Evolutionary conservation across 1,140 invertebrate genomes (phyloP).

Genomic region (Drosophila athabasca): DNA sequence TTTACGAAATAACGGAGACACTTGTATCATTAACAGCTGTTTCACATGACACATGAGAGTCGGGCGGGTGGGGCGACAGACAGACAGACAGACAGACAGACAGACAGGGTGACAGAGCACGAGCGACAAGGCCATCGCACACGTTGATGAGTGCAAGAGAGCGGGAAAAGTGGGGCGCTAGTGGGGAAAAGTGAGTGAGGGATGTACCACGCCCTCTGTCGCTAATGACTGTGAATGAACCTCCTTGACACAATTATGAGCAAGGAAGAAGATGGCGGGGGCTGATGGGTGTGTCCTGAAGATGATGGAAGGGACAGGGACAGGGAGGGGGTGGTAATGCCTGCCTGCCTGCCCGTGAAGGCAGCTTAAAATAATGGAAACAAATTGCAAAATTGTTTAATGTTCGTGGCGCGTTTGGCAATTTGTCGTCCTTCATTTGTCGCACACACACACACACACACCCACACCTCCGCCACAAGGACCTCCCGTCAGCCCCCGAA

Average conservation of each 20-base stretch:
- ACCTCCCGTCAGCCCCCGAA: no score
- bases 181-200: slow-evolving; percentile 20
- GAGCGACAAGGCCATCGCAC: slow-evolving; percentile 41
- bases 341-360: slow-evolving; percentile 27
- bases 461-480: slow-evolving; percentile 3
- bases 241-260: slow-evolving; percentile 77
- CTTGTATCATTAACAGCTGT: slow-evolving; percentile 76
- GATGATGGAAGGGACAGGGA: slow-evolving; percentile 5
- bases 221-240: slow-evolving; percentile 78
- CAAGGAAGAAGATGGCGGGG: background rate
- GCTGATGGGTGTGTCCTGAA: no score
- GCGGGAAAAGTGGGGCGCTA: slow-evolving; percentile 11
- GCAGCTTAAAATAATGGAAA: slow-evolving; percentile 77
- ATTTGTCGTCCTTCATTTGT: slow-evolving; percentile 73
- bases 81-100: background rate
- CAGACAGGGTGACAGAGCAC: background rate
- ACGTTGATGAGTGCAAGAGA: slow-evolving; percentile 12
- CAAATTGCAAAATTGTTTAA: slow-evolving; percentile 79
- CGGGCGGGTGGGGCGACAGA: slow-evolving; percentile 10
- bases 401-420: slow-evolving; percentile 70
- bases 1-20: slow-evolving; percentile 55
- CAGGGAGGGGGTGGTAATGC: background rate
- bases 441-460: slow-evolving; percentile 27
- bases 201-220: slow-evolving; percentile 49
- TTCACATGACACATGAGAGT: slow-evolving; percentile 64